phyloP scores from a whole-genome alignment of 1,140 invertebrate species.

The Drosophila sp. region DNA sequence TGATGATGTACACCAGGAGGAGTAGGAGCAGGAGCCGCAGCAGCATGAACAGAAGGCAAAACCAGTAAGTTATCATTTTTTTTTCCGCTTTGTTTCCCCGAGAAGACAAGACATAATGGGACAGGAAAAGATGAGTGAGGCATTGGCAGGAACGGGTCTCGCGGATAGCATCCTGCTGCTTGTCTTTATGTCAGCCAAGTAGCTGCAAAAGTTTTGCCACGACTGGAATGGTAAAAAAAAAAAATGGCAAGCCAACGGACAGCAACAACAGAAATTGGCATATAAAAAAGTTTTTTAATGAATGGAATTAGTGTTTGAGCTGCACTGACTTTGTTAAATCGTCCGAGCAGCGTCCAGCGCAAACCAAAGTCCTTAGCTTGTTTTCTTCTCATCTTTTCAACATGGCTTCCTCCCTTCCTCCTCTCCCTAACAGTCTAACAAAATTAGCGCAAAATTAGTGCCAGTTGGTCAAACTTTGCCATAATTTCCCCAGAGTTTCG shows the following conservation, averaged over 20 bases:
- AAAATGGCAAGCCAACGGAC: slow-evolving; percentile 42
- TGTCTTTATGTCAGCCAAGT: slow-evolving; percentile 59
- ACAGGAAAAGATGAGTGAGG: slow-evolving; percentile 30
- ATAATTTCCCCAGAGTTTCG: slow-evolving; percentile 48
- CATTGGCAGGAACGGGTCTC: slow-evolving; percentile 33
- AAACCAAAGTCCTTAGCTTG: slow-evolving; percentile 26
- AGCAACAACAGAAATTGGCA: slow-evolving; percentile 63
- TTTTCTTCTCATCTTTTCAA: slow-evolving; percentile 1
- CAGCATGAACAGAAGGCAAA: slow-evolving; percentile 9
- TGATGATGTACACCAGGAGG: slow-evolving; percentile 63
- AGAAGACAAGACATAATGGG: slow-evolving; percentile 26
- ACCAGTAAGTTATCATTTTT: slow-evolving; percentile 62
- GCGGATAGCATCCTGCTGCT: slow-evolving; percentile 42
- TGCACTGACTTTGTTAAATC: slow-evolving; percentile 78
- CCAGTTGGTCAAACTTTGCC: slow-evolving; percentile 69
- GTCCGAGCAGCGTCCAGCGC: slow-evolving; percentile 51
- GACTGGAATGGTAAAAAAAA: slow-evolving; percentile 41
- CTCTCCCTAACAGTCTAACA: slow-evolving; percentile 58
- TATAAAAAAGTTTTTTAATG: slow-evolving; percentile 80
- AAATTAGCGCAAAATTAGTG: slow-evolving; percentile 80
- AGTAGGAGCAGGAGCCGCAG: neutral
- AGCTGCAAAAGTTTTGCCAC: slow-evolving; percentile 57
- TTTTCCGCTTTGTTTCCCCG: slow-evolving; percentile 28
- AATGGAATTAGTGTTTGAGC: slow-evolving; percentile 78
- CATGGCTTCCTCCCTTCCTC: neutral